Conservation (phyloP, 2,888 invertebrate genomes). For the Drosophila koepferae region DNA sequence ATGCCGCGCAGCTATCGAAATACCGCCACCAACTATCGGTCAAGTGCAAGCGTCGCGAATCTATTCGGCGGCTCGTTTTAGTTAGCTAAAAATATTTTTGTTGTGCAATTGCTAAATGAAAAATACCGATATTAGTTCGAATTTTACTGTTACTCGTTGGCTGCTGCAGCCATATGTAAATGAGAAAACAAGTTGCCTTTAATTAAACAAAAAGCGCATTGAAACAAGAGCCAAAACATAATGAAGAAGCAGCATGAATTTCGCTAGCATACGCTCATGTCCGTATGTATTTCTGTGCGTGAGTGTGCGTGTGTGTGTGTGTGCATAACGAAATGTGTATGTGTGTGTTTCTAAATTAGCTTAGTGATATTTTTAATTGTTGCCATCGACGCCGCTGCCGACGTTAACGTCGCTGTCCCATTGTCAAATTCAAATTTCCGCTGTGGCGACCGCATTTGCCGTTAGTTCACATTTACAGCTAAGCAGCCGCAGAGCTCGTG, state of each 20-base stretch:
- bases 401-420: constrained; percentile 17
- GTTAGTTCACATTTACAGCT: constrained; percentile 53
- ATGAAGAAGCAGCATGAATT: constrained; percentile 48
- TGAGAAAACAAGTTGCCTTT: constrained; percentile 18
- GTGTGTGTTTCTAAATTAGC: constrained; percentile 60
- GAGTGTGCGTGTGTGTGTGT: constrained; percentile 24
- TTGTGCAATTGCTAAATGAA: constrained; percentile 65
- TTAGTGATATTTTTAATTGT: constrained; percentile 77
- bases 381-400: constrained; percentile 21
- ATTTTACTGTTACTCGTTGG: constrained; percentile 15
- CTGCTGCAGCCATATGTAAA: constrained; percentile 10
- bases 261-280: constrained; percentile 23
- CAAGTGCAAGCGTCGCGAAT: constrained; percentile 33
- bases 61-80: constrained; percentile 38
- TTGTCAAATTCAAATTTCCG: constrained; percentile 62
- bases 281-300: constrained; percentile 26
- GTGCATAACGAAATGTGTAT: constrained; percentile 3
- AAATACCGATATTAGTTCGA: constrained; percentile 10
- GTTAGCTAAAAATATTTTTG: constrained; percentile 41
- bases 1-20: not conserved
- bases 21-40: constrained; percentile 30
- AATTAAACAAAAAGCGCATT: constrained; percentile 5
- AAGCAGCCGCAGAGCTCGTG: constrained; percentile 29
- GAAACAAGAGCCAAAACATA: constrained; percentile 27
- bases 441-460: constrained; percentile 45